Evolutionary conservation across 2,113 vertebrate genomes (phyloP), one percentile per base, ranked within the genome.

Genomic region (Sciurus niger): DNA sequence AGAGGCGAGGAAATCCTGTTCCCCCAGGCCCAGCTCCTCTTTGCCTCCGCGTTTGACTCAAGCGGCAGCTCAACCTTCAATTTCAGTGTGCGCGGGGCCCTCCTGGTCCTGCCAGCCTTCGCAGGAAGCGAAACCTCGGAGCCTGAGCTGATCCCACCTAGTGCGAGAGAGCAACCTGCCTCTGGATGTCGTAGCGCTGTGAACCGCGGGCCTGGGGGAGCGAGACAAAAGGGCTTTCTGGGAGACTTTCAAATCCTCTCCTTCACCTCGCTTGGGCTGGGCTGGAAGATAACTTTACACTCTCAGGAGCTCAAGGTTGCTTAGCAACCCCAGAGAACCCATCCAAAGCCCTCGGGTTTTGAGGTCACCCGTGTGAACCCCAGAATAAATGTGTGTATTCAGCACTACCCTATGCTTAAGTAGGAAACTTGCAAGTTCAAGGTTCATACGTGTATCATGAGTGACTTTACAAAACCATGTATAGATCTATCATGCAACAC

Each of bases 1-100:
- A 89, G 78, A 82, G 88, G 34, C 63, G n/a, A 58, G 89, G 84
- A 97, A 84, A 65, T 97, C 97, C 96, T 77, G 92, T 67, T 88
- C 48, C 73, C 24, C 74, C 37, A 51, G 96, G 91, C 86, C 86
- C 83, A 34, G 70, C 73, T 85, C 85, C 95, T 88, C 90, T 70
- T 43, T 37, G 85, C 65, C 94, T 73, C 30, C 0, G 58, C 18
- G 14, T 16, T 48, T 24, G 28, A 55, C 8, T 40, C 86, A 82
- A 34, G 40, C 11, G 0, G 85, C 51, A 4, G 65, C 18, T 16
- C 1, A 51, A 53, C 74, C 63, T 76, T 65, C 3, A 40, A 55
- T 84, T 80, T 67, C 78, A 12, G 17, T 46, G 40, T 28, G 22
- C 6, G 34, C 2, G 14, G 1, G 20, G 90, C 84, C 77, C 8